Percentiles rank a stretch among this genome's conserved stretches.
Conservation (phyloP, 1,140 invertebrate genomes). For the Cotesia chilonis region DNA sequence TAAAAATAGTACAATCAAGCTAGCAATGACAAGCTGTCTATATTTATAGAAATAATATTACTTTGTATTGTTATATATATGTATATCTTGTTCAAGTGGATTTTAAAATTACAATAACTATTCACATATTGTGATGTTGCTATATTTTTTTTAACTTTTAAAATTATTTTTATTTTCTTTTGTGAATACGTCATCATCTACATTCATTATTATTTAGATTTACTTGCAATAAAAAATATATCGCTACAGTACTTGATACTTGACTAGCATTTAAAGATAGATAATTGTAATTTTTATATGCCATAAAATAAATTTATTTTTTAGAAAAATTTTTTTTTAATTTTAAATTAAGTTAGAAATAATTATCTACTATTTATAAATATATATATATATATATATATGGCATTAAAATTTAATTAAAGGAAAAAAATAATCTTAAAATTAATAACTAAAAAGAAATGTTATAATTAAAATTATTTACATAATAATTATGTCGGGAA, state of each 20-base stretch:
- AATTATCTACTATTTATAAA: too few species aligned
- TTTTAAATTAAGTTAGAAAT: too few species aligned
- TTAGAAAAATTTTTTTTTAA: too few species aligned
- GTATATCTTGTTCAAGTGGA: conserved; percentile 1
- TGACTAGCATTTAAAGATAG: conserved; percentile 54
- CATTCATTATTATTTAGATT: conserved; percentile 32
- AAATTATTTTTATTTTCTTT: not conserved
- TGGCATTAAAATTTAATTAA: too few species aligned
- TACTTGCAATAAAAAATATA: conserved; percentile 58
- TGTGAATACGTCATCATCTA: not conserved
- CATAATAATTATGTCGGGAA: too few species aligned
- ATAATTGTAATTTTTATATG: not conserved
- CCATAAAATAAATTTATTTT: not conserved
- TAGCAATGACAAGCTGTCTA: conserved; percentile 14
- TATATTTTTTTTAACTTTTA: not conserved
- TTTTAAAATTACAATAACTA: conserved; percentile 4
- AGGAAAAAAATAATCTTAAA: too few species aligned
- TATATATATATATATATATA: too few species aligned
- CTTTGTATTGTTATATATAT: conserved; percentile 34
- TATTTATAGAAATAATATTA: not conserved
- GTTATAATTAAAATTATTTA: too few species aligned
- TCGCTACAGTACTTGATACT: conserved; percentile 53
- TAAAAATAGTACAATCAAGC: conserved; percentile 11
- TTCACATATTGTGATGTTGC: conserved; percentile 14
- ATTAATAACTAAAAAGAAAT: too few species aligned